Evolutionary conservation across 2,797 vertebrate genomes (phyloP).

Genomic region (Microctenopoma steveboyesi): DNA sequence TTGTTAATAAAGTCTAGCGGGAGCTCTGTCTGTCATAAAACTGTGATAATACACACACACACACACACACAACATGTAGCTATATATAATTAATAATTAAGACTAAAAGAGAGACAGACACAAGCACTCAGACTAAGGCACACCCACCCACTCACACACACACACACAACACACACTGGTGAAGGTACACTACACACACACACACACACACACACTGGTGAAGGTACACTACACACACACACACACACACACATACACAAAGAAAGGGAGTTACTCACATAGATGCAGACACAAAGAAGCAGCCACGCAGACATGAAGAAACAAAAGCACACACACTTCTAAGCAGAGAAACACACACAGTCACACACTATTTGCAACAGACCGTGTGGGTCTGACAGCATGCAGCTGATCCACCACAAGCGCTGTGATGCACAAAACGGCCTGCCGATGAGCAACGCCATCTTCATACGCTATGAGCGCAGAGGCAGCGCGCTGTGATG

Average conservation of each 20-base stretch:
- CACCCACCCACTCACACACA: background rate
- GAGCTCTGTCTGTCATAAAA: conserved; percentile 42
- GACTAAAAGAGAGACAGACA: background rate
- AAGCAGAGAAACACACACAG: conserved; percentile 37
- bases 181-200: too few relatives aligned
- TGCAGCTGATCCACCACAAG: conserved; percentile 41
- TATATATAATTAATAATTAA: too few relatives aligned
- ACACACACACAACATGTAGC: background rate
- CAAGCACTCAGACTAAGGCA: background rate
- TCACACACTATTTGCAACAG: conserved; percentile 41
- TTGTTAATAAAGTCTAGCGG: conserved; percentile 67
- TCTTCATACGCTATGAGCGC: conserved; percentile 14
- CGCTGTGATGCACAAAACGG: conserved; percentile 28
- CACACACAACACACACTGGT: too few relatives aligned
- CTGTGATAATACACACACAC: conserved; percentile 1
- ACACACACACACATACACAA: conserved; percentile 16
- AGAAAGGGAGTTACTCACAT: background rate
- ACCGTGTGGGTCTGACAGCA: conserved; percentile 47
- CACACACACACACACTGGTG: too few relatives aligned
- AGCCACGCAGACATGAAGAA: conserved; percentile 41
- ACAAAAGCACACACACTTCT: conserved; percentile 37
- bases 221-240: too few relatives aligned
- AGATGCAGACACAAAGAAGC: conserved; percentile 56
- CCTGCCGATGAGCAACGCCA: conserved; percentile 29
- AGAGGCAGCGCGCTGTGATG: conserved; percentile 26